Percentiles rank a stretch among this genome's conserved stretches.
phyloP scores from a whole-genome alignment of 2,888 invertebrate genomes.

The Fragum fragum region DNA sequence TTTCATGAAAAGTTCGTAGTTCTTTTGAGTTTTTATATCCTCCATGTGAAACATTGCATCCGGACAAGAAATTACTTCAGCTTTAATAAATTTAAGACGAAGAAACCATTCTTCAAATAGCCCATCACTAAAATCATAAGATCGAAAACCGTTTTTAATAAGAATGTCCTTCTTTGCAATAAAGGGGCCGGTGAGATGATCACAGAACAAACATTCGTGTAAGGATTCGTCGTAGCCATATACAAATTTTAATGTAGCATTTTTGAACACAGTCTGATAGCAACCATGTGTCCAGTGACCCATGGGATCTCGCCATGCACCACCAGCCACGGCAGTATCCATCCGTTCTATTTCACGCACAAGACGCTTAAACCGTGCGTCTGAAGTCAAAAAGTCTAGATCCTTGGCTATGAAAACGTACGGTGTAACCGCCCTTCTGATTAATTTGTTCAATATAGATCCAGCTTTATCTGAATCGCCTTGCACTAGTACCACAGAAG shows the following conservation, averaged over 20 bases:
- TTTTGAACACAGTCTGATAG: conserved; percentile 76
- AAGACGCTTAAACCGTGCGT: conserved; percentile 78
- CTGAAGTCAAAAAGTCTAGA: conserved; percentile 71
- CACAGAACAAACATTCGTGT: conserved; percentile 83
- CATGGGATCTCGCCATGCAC: conserved; percentile 72
- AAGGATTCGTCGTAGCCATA: conserved; percentile 80
- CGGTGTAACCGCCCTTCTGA: conserved; percentile 72
- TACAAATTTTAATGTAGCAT: conserved; percentile 77
- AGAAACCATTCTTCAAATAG: conserved; percentile 83
- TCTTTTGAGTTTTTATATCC: background rate
- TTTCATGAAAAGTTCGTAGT: conserved; percentile 52
- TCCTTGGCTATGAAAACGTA: conserved; percentile 78
- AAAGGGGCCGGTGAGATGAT: conserved; percentile 81
- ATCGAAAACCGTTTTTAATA: conserved; percentile 63
- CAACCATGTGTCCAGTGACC: conserved; percentile 82
- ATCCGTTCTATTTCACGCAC: conserved; percentile 75
- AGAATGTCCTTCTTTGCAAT: conserved; percentile 72
- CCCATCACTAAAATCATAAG: conserved; percentile 58
- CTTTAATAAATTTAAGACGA: conserved; percentile 58
- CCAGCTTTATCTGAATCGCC: conserved; percentile 48
- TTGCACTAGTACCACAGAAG: background rate
- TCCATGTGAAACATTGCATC: conserved; percentile 82
- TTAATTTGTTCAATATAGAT: conserved; percentile 70
- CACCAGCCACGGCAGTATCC: conserved; percentile 73
- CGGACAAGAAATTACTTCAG: conserved; percentile 78